Base-by-base conservation (phyloP, 2,113 vertebrate genomes). In the Eurypyga helias region DNA sequence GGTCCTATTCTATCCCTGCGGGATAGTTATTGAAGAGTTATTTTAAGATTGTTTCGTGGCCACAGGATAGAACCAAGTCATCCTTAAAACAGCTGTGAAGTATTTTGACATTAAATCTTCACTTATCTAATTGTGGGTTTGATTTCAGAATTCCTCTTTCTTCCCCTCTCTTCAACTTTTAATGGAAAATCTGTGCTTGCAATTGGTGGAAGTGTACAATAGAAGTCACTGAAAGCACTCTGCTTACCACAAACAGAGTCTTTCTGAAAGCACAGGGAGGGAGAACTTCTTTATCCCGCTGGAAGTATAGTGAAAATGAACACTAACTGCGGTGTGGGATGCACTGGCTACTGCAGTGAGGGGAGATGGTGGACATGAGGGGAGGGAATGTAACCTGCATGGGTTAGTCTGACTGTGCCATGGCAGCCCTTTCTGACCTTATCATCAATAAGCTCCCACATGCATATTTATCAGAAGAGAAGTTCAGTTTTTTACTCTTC, bases 91-190 rank as follows among this genome's bases (percentile, higher is more conserved):
- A 52, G 9, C 34, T 76, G 43, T n/a, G 48, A 93, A 88, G 29
- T 41, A 83, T 86, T 96, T 67, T 73, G 70, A 66, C 52, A 51
- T 66, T 55, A 66, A 80, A 23, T 66, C 70, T 77, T 65, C 69
- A 72, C 31, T 46, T 83, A 78, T 10, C 17, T 93, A 87, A 79
- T 57, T 55, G 41, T 41, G 28, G 9, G 6, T 16, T 87, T 91
- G 81, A 65, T 76, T 96, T 69, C 87, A 84, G 51, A 91, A 94
- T 82, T 89, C 20, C 25, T 81, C 60, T 85, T 87, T 88, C 34
- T 79, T 79, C 18, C 29, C 29, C 21, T 25, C 18, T 81, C n/a
- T 93, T 83, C 54, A 81, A 23, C 43, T 94, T 89, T 52, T 69
- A 83, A 81, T 86, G 62, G 54, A 70, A 88, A 88, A 90, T 66